Evolutionary conservation across 2,113 vertebrate genomes (phyloP), one percentile per base, ranked within the genome.

Genomic region (Psettodes erumei): DNA sequence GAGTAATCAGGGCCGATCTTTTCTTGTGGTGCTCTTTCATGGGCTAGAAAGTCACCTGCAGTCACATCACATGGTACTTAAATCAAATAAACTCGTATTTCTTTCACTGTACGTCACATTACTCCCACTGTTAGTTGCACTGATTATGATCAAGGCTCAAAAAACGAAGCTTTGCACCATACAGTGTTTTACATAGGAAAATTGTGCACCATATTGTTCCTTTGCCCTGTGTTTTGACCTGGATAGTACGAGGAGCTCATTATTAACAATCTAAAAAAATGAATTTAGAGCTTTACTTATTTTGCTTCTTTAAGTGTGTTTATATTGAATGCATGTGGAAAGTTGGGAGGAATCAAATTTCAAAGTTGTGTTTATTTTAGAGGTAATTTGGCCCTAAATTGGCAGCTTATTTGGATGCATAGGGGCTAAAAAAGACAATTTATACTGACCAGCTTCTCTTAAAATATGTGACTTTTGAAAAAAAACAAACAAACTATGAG

Each of bases 31-130:
- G 13, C 63, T 47, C 35, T 38, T 5, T 28, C 23, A 6, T 23
- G 64, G 55, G 43, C 19, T 30, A 13, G 11, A 53, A 54, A 21
- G 54, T 78, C 55, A 78, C 74, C 74, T 83, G 79, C 56, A 70
- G 61, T 21, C 32, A 70, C 16, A 45, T 8, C 33, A 25, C 23
- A 43, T 40, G 35, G 23, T 28, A 21, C 42, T 28, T 16, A 18
- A 13, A 54, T 64, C 28, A 64, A 53, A 37, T 30, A 25, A 5
- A 50, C 16, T 10, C 2, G 0, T 12, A 0, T 25, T 18, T 30
- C 51, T 18, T 35, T 23, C 6, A 10, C 3, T 6, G 6, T 9
- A 42, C 18, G 11, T 55, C 51, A 75, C 51, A 75, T 6, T 32
- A 5, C 7, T 61, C 12, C 12, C 12, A 33, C 4, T 12, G 32